Evolutionary conservation across 2,797 vertebrate species (phyloP).

Genomic region (Leuciscus waleckii): DNA sequence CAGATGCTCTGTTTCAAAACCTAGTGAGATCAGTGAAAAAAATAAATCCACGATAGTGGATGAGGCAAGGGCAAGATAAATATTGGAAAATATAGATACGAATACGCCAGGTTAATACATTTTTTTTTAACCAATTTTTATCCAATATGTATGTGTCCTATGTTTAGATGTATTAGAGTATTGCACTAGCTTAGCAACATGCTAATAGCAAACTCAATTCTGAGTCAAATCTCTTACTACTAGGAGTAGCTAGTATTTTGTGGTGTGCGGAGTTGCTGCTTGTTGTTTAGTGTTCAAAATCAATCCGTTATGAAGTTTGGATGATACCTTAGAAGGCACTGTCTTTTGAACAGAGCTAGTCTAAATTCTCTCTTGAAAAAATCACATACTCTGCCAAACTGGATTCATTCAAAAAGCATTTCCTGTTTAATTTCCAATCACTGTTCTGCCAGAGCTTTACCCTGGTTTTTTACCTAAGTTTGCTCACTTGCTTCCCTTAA

Average conservation of each 20-base stretch:
- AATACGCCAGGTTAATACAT: neutral
- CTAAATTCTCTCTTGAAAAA: neutral
- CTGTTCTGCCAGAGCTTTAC: neutral
- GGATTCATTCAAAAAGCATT: neutral
- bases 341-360: neutral
- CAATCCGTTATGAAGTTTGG: neutral
- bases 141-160: neutral
- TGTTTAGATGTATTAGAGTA: neutral
- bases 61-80: neutral
- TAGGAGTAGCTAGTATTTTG: neutral
- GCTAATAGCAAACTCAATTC: neutral
- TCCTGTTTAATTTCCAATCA: conserved; percentile 9
- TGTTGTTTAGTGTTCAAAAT: neutral
- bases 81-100: neutral
- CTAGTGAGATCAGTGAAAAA: neutral
- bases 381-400: neutral
- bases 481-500: neutral
- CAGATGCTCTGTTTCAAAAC: neutral
- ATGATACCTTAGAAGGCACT: neutral
- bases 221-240: neutral
- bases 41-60: neutral
- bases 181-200: neutral
- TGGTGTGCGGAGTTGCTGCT: neutral
- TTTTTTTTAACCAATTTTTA: neutral
- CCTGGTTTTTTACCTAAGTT: neutral